Evolutionary conservation across 2,888 invertebrate species (phyloP), one percentile per base, ranked within the genome.

Genomic region (Cerastoderma edule): DNA sequence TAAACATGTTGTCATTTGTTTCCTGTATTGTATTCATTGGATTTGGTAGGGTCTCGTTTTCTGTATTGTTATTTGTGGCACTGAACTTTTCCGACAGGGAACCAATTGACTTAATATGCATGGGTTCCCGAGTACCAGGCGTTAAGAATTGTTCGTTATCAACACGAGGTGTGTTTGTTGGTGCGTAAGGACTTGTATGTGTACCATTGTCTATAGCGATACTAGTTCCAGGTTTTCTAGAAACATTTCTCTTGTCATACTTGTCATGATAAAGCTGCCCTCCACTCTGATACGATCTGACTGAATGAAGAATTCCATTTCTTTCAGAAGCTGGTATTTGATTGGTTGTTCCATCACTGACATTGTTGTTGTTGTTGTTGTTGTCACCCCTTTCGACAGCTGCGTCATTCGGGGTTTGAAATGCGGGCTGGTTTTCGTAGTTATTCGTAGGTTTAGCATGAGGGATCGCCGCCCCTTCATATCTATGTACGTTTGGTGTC

Each of bases 351-450:
- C 39, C 28, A 6, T 22, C 16, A 22, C 22, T 70, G 5, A 57
- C 22, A 35, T 73, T 44, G 24, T 57, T 33, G 24, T 8, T 46
- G 13, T 63, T 39, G 8, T 32, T 57, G 24, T 74, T 57, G n/a
- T 39, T 50, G 1, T 28, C 53, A 3, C 4, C 24, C 8, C 13
- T n/a, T 4, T 39, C 27, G 13, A 10, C n/a, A 35, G 8, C 13
- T 27, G 78, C 83, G 0, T 86, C 83, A 48, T 86, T 84, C 0
- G 86, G 87, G 22, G 84, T 81, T 8, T 86, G 87, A 48, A 85
- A 79, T 69, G 86, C 84, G n/a, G 83, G 80, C 77, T 89, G 89
- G 70, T 88, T 89, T 69, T 89, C 89, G 70, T 88, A 88, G 72
- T 87, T 89, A 30, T 87, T 87, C 50, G 86, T 85, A 28, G 83